phyloP scores from a whole-genome alignment of 2,797 vertebrate genomes.

The Acanthurus leucopareius region DNA sequence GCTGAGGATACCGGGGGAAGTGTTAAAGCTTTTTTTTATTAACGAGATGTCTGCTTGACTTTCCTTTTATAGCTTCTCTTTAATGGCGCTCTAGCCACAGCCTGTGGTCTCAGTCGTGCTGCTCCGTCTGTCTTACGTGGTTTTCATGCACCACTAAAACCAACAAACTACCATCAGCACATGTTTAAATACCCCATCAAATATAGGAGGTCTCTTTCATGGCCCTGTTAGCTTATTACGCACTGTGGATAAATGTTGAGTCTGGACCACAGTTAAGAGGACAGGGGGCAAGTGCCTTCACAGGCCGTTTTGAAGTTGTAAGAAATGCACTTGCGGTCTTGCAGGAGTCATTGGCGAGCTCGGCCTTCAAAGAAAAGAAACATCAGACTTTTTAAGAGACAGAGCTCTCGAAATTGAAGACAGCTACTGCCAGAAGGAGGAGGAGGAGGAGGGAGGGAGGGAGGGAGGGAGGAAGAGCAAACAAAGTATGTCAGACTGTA shows the following conservation, averaged over 20 bases:
- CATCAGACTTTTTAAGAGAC: slow-evolving; percentile 38
- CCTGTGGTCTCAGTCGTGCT: slow-evolving; percentile 68
- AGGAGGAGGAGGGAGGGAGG: not conserved
- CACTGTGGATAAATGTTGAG: slow-evolving; percentile 51
- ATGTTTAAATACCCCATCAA: slow-evolving; percentile 72
- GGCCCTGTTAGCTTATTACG: slow-evolving; percentile 71
- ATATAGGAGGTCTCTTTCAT: slow-evolving; percentile 71
- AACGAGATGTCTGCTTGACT: slow-evolving; percentile 61
- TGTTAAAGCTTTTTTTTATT: slow-evolving; percentile 66
- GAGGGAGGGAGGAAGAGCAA: slow-evolving; percentile 28
- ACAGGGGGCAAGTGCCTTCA: not conserved
- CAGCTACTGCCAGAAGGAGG: slow-evolving; percentile 24
- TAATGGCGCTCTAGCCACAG: slow-evolving; percentile 66
- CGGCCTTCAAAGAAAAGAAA: slow-evolving; percentile 47
- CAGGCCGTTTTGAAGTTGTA: slow-evolving; percentile 65
- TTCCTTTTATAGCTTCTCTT: slow-evolving; percentile 66
- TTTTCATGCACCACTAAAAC: slow-evolving; percentile 73
- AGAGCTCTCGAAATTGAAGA: slow-evolving; percentile 45
- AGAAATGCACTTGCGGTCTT: slow-evolving; percentile 32
- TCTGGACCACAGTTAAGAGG: slow-evolving; percentile 33
- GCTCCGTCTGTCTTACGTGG: slow-evolving; percentile 63
- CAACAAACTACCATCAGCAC: slow-evolving; percentile 72
- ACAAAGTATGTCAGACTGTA: slow-evolving; percentile 41
- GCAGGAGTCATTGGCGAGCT: slow-evolving; percentile 9
- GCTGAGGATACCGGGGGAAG: slow-evolving; percentile 28